Conservation (phyloP, 2,113 vertebrate genomes). For the Steatornis caripensis region DNA sequence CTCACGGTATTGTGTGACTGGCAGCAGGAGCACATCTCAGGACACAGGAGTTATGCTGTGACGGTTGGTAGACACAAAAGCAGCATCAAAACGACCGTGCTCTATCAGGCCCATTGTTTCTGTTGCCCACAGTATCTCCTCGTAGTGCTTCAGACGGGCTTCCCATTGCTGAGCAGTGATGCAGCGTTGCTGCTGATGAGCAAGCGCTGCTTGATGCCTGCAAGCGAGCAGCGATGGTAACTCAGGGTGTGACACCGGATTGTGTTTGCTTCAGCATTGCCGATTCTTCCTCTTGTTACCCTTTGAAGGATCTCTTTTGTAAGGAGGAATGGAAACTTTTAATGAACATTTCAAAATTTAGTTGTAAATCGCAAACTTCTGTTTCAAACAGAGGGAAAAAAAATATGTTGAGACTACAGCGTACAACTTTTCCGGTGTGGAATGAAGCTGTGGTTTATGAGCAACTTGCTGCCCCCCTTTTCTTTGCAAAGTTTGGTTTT, state of each 20-base stretch:
- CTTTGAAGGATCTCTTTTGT: neutral
- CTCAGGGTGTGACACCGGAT: rapidly evolving
- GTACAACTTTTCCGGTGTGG: neutral
- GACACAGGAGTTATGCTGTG: rapidly evolving
- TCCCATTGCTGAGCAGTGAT: neutral
- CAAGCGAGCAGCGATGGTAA: neutral
- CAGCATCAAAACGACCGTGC: neutral
- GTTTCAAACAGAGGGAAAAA: neutral
- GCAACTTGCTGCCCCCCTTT: neutral
- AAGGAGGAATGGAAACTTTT: neutral
- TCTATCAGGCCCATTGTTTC: rapidly evolving
- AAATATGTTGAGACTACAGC: neutral
- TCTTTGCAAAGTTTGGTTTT: neutral
- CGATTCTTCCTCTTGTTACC: neutral
- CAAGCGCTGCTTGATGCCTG: neutral
- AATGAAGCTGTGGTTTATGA: constrained; percentile 27
- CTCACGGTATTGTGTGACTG: rapidly evolving
- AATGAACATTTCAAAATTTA: neutral
- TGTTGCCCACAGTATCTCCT: neutral
- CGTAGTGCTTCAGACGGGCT: neutral
- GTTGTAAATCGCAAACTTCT: neutral
- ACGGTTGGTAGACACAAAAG: neutral
- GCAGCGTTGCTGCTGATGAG: neutral
- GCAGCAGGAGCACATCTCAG: neutral
- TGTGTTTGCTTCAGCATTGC: neutral